phyloP scores from a whole-genome alignment of 2,797 vertebrate species.

The Phalloptychus januarius region DNA sequence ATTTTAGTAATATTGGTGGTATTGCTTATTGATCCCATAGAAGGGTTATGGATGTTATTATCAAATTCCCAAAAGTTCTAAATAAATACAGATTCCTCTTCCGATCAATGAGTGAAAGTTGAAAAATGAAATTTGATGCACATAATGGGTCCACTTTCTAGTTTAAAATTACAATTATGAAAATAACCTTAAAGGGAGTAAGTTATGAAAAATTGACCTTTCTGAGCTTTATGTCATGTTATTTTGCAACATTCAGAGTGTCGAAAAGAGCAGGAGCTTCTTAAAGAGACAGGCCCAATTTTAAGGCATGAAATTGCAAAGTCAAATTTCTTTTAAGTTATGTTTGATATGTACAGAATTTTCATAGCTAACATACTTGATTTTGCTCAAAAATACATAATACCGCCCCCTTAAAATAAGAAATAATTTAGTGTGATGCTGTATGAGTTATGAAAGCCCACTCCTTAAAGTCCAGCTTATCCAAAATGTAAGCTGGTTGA shows the following conservation, averaged over 20 bases:
- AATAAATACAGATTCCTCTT: constrained; percentile 22
- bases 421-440: not conserved
- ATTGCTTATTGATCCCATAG: constrained; percentile 35
- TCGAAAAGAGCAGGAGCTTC: not conserved
- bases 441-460: constrained; percentile 46
- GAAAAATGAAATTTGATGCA: constrained; percentile 5
- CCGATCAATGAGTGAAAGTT: not conserved
- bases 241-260: too few species aligned
- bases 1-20: constrained; percentile 34
- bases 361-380: not conserved
- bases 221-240: not conserved
- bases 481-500: constrained; percentile 63
- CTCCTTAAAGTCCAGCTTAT: constrained; percentile 64
- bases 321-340: not conserved
- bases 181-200: not conserved
- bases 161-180: not conserved
- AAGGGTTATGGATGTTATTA: constrained; percentile 33
- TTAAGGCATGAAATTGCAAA: not conserved
- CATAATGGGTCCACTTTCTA: not conserved
- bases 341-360: not conserved
- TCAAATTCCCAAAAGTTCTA: constrained; percentile 27
- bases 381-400: not conserved
- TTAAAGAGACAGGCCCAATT: not conserved
- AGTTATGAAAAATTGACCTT: not conserved
- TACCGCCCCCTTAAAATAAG: not conserved